Conservation (phyloP, 2,888 invertebrate genomes). For the Nomada ruficornis region DNA sequence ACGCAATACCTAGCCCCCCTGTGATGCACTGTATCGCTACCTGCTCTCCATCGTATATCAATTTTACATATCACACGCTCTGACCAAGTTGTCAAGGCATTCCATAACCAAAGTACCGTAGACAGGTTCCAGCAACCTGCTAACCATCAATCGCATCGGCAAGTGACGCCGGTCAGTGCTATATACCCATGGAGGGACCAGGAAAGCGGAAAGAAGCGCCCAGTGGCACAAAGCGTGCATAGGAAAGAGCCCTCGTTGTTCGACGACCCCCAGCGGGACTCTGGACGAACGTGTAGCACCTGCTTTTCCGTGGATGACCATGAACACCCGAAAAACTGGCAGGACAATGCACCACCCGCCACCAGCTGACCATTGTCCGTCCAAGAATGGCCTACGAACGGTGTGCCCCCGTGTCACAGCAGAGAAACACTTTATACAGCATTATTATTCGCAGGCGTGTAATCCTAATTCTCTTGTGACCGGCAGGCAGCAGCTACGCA, state of each 20-base stretch:
- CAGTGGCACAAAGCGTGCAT: constrained; percentile 12
- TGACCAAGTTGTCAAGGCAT: constrained; percentile 10
- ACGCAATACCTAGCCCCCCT: too few relatives aligned
- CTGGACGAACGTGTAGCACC: constrained; percentile 60
- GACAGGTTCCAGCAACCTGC: constrained; percentile 62
- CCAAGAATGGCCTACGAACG: constrained; percentile 49
- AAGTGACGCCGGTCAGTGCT: constrained; percentile 51
- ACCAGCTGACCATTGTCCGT: constrained; percentile 78
- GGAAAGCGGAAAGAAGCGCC: constrained; percentile 34
- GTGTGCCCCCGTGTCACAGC: constrained; percentile 67
- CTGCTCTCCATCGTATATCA: too few relatives aligned
- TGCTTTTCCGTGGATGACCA: constrained; percentile 57
- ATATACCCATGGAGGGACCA: constrained; percentile 37
- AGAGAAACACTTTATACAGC: constrained; percentile 70
- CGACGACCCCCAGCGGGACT: constrained; percentile 51
- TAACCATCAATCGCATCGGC: constrained; percentile 46
- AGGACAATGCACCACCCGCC: constrained; percentile 79
- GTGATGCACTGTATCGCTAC: too few relatives aligned
- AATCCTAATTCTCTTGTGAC: constrained; percentile 75
- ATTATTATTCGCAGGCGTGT: constrained; percentile 76
- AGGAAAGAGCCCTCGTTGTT: constrained; percentile 33
- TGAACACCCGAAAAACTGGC: constrained; percentile 69
- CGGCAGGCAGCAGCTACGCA: neutral
- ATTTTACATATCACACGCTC: neutral
- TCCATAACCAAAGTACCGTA: constrained; percentile 14